Percentiles rank a stretch among this genome's conserved stretches.
Conservation (phyloP, 2,797 vertebrate species). For the Sebastes nivosus region DNA sequence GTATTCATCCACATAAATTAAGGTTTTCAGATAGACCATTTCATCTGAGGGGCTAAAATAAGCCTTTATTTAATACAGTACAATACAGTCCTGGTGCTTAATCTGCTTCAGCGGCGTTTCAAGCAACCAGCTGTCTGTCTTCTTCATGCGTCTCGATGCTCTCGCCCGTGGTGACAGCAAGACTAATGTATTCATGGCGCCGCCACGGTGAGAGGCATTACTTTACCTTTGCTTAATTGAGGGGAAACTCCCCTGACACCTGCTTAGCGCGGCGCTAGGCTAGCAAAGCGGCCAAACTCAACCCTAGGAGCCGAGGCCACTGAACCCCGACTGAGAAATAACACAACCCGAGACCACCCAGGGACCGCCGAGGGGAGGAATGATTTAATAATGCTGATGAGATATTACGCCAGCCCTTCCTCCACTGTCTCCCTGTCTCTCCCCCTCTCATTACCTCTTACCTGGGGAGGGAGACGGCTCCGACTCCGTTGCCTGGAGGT, state of each 20-base stretch:
- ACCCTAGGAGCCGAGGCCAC: constrained; percentile 64
- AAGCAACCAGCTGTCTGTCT: constrained; percentile 64
- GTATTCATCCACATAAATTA: constrained; percentile 28
- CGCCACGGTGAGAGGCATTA: constrained; percentile 74
- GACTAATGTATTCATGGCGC: constrained; percentile 80
- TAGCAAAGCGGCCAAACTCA: constrained; percentile 57
- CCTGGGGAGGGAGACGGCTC: constrained; percentile 54
- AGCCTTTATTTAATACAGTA: constrained; percentile 12
- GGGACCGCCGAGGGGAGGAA: constrained; percentile 64
- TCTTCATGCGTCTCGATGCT: constrained; percentile 40
- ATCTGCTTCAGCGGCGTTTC: constrained; percentile 20
- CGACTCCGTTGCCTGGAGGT: constrained; percentile 65
- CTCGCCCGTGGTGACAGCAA: constrained; percentile 71
- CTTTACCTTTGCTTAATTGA: constrained; percentile 88
- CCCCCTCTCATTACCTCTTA: constrained; percentile 44
- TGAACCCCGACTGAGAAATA: constrained; percentile 81
- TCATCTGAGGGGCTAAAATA: neutral
- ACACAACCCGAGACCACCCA: constrained; percentile 70
- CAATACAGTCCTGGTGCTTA: constrained; percentile 8
- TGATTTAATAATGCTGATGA: constrained; percentile 83
- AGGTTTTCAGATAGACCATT: constrained; percentile 14
- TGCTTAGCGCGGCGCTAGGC: constrained; percentile 71
- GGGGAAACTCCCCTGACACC: constrained; percentile 83
- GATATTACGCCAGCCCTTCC: constrained; percentile 62
- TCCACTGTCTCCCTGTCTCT: constrained; percentile 17